phyloP scores from a whole-genome alignment of 2,888 invertebrate genomes.

The Nomada goodeniana region DNA sequence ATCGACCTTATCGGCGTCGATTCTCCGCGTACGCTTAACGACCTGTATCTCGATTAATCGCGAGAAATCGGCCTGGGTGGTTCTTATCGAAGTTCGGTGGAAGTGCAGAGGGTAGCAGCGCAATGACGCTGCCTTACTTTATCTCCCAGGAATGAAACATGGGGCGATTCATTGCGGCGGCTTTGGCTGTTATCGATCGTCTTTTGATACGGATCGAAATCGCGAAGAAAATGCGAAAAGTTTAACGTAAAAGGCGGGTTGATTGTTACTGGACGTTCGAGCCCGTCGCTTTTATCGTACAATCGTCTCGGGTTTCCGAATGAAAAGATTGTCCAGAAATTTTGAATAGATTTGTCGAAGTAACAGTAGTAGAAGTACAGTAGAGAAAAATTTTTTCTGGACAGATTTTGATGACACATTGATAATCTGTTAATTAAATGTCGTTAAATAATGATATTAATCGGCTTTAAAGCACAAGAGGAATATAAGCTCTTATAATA shows the following conservation, averaged over 20 bases:
- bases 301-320: background rate
- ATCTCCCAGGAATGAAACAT: background rate
- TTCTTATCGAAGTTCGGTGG: background rate
- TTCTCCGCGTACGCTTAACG: background rate
- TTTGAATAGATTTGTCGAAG: background rate
- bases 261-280: background rate
- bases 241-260: constrained; percentile 1
- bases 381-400: no score
- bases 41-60: background rate
- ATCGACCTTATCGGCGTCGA: background rate
- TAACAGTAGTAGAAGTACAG: no score
- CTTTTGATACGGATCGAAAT: background rate
- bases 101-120: background rate
- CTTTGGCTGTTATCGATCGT: no score
- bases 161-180: background rate
- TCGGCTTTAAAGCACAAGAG: no score
- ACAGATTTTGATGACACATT: no score
- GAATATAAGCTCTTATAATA: no score
- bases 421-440: no score
- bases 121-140: background rate
- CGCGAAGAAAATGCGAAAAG: no score
- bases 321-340: background rate
- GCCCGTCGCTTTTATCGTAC: background rate
- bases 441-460: no score
- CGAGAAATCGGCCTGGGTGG: background rate